phyloP scores from a whole-genome alignment of 2,113 vertebrate genomes.

The Pterophyllum scalare region DNA sequence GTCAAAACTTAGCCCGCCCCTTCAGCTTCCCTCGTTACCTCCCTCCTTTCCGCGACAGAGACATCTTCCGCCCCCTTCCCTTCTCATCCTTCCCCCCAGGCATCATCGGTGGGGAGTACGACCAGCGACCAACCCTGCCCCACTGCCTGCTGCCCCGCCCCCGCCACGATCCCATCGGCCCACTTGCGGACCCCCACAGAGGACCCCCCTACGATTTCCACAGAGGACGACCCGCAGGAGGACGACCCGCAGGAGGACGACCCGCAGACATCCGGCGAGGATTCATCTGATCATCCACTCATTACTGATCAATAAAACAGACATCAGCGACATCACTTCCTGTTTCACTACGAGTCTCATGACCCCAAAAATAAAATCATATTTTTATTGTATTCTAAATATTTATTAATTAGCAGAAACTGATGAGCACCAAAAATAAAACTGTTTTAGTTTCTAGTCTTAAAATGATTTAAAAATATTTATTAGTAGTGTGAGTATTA shows the following conservation, averaged over 20 bases:
- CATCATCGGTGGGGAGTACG: conserved; percentile 81
- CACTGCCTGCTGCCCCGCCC: conserved; percentile 67
- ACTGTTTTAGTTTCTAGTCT: no score
- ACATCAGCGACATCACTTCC: neutral
- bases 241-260: conserved; percentile 28
- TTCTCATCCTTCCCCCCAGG: conserved; percentile 66
- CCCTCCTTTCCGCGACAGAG: neutral
- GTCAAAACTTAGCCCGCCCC: neutral
- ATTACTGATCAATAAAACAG: neutral
- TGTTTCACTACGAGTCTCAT: neutral
- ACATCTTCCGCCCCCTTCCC: conserved; percentile 43
- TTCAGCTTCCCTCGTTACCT: neutral
- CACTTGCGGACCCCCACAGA: neutral
- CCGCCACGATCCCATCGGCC: conserved; percentile 71
- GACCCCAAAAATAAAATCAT: neutral
- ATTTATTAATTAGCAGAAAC: no score
- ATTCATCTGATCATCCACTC: conserved; percentile 72
- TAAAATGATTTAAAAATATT: no score
- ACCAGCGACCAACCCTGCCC: conserved; percentile 66
- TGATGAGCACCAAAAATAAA: no score
- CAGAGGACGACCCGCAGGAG: conserved; percentile 27
- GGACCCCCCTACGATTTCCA: neutral
- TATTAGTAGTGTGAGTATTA: neutral
- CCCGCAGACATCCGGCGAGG: conserved; percentile 66
- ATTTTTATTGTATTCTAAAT: neutral